Evolutionary conservation across 1,140 invertebrate species (phyloP).

Genomic region (Piezodorus guildinii): DNA sequence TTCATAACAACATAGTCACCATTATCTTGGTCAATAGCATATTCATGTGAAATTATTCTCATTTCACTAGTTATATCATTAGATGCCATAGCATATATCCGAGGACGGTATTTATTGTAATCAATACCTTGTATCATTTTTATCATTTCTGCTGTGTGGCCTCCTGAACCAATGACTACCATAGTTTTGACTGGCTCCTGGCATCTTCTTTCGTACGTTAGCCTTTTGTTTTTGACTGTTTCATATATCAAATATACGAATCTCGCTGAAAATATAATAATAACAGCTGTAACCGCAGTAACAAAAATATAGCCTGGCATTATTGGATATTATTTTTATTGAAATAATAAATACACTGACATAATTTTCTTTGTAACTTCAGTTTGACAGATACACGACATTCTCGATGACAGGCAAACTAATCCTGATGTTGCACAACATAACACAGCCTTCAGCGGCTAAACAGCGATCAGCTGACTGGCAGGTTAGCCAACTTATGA

Average conservation of each 20-base stretch:
- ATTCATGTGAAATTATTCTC: constrained; percentile 19
- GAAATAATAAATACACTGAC: too few species aligned
- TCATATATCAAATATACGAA: background rate
- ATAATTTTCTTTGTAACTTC: too few species aligned
- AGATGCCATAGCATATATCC: constrained; percentile 66
- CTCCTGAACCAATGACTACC: constrained; percentile 51
- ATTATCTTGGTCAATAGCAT: background rate
- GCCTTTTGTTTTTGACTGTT: background rate
- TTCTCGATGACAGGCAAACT: background rate
- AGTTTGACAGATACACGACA: too few species aligned
- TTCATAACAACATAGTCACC: constrained; percentile 40
- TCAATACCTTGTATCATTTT: constrained; percentile 50
- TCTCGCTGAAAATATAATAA: background rate
- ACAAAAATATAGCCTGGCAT: too few species aligned
- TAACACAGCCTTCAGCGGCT: too few species aligned
- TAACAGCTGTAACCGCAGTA: too few species aligned
- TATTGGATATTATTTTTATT: too few species aligned
- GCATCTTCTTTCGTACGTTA: background rate
- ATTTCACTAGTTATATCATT: constrained; percentile 60
- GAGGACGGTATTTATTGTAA: constrained; percentile 47
- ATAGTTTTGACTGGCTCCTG: constrained; percentile 33
- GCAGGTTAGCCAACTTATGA: too few species aligned
- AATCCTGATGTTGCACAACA: too few species aligned
- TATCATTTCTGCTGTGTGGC: constrained; percentile 84
- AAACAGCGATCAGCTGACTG: too few species aligned